phyloP scores from a whole-genome alignment of 2,888 invertebrate species.

The Dolomedes plantarius region DNA sequence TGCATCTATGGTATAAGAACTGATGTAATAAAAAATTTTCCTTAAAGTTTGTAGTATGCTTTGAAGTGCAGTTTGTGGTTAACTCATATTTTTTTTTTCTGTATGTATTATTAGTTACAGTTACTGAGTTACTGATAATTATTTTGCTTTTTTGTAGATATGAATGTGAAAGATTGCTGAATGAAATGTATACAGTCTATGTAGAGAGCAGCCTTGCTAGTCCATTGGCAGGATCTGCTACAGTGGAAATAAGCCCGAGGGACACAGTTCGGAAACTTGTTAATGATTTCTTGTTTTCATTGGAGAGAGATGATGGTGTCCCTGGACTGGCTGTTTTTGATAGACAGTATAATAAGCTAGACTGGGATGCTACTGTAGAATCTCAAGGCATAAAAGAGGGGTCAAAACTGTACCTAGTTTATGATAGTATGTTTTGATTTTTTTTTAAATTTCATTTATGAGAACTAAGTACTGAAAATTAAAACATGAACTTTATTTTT shows the following conservation, averaged over 20 bases:
- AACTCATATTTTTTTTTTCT: too few species aligned
- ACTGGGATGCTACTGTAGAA: conserved; percentile 42
- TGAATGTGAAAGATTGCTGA: neutral
- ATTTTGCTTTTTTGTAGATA: neutral
- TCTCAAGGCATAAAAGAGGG: conserved; percentile 55
- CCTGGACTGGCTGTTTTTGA: conserved; percentile 50
- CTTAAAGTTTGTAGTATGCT: too few species aligned
- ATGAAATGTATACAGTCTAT: conserved; percentile 43
- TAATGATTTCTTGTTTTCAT: conserved; percentile 19
- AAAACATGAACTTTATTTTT: too few species aligned
- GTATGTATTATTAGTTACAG: too few species aligned
- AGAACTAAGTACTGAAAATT: neutral
- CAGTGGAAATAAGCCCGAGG: conserved; percentile 34
- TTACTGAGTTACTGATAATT: neutral
- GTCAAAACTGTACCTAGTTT: conserved; percentile 37
- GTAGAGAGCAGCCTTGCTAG: conserved; percentile 55
- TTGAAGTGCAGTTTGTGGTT: too few species aligned
- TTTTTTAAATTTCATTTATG: neutral
- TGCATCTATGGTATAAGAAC: too few species aligned
- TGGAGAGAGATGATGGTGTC: conserved; percentile 27
- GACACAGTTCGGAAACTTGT: conserved; percentile 31
- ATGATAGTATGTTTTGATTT: conserved; percentile 64
- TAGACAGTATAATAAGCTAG: conserved; percentile 29
- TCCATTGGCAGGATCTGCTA: conserved; percentile 38
- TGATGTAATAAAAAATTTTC: too few species aligned